phyloP scores from a whole-genome alignment of 2,888 invertebrate species.

The Nasonovia ribisnigri region DNA sequence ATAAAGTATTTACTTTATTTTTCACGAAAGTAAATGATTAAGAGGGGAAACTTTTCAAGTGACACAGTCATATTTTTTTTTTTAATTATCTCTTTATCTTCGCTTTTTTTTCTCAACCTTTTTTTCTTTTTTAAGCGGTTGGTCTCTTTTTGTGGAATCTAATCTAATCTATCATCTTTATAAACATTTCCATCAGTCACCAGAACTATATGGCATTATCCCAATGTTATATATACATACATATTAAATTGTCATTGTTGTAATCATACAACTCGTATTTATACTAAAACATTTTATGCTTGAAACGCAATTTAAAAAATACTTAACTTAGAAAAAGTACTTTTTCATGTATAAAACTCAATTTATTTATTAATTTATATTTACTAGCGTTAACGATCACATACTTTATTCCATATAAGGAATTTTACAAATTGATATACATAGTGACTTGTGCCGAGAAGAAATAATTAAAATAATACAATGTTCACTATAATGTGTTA shows the following conservation, averaged over 20 bases:
- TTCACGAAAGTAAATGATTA: constrained; percentile 8
- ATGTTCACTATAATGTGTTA: constrained; percentile 20
- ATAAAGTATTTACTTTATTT: constrained; percentile 22
- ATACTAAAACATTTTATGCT: background rate
- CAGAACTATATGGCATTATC: background rate
- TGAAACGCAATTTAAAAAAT: background rate
- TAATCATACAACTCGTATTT: background rate
- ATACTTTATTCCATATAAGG: background rate
- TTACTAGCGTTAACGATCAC: background rate
- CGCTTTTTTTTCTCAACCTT: background rate
- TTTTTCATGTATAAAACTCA: background rate
- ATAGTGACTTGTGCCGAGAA: constrained; percentile 34
- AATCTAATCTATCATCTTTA: constrained; percentile 4
- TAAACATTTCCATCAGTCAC: background rate
- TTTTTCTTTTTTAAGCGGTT: background rate
- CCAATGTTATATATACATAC: background rate
- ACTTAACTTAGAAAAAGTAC: background rate
- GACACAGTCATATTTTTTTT: constrained; percentile 1
- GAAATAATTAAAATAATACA: constrained; percentile 41
- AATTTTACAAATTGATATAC: background rate
- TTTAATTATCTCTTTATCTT: constrained; percentile 37
- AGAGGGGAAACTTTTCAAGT: background rate
- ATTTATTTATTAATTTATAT: background rate
- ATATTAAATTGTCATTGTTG: background rate
- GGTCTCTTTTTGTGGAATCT: background rate